Base-by-base conservation (phyloP, 2,113 vertebrate species). In the Dasyornis broadbenti region DNA sequence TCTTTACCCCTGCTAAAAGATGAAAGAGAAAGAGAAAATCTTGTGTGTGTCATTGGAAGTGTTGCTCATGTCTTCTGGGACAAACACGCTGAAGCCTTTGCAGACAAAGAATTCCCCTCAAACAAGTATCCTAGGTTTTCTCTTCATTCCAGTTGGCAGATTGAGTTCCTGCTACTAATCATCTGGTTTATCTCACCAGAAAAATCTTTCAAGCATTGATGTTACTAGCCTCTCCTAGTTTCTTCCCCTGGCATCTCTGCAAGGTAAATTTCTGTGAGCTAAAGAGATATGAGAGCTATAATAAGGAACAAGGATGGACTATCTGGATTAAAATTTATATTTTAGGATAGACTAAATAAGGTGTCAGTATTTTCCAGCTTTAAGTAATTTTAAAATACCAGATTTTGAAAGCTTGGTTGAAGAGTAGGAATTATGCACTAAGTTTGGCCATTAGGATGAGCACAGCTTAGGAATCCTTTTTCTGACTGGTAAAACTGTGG, bases 21-120 rank as follows among this genome's bases (percentile, higher is more conserved):
- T 92, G 30, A 97, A 95, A 92, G 92, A 80, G 56, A 86, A 94
- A n/a, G n/a, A n/a, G n/a, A n/a, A n/a, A n/a, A 47, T 72, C 68
- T 94, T 1, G 0, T 61, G 54, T 70, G 79, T 94, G 64, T 89
- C 19, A 59, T 19, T 63, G 30, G 50, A 92, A 82, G 31, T 50
- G 45, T 9, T 68, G 47, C 13, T 69, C 31, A 2, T 66, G 59
- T 86, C 45, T 94, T 83, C 72, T 59, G 64, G 35, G 76, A 73
- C 45, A 86, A 45, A 31, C 79, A 45, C 13, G 45, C 6, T 30
- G 42, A 59, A 83, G 33, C 11, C 30, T 64, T 66, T 94, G 27
- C 39, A 88, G 63, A 54, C 14, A 70, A 71, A 66, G 23, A 88
- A 76, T 27, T 87, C 22, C 6, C 17, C 28, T 42, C 44, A 28